Base-by-base conservation (phyloP, 2,888 invertebrate genomes). In the Alsophila aescularia region DNA sequence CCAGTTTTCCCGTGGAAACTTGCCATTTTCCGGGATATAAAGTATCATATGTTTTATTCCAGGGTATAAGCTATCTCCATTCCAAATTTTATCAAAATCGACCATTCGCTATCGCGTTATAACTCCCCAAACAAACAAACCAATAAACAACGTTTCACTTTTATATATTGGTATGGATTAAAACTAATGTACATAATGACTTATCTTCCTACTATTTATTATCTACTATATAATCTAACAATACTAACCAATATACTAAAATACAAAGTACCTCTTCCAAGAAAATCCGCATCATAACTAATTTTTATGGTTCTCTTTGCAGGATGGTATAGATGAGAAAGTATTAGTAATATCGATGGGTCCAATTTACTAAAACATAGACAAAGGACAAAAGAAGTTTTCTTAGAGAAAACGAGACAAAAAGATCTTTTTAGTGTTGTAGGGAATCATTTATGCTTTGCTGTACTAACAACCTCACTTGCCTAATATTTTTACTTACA, bases 291-390 rank as follows among this genome's bases (percentile, higher is more conserved):
- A 10, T 16, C 31, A 15, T 32, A 12, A 50, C 34, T 52, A 16
- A 50, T 13, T 32, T 35, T 29, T 56, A 70, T 72, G 49, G 68
- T 76, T 86, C 73, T 80, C 77, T 90, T 54, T 86, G 51, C 89
- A 89, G 89, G 88, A 76, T 76, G 83, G 81, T 82, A 83, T 85
- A 86, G 78, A 85, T 86, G 82, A 87, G 68, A 73, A 62, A 56
- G 27, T 12, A 35, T 44, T 49, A 52, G 27, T 16, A 21, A 39
- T 31, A 36, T 45, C 14, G 42, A 49, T 43, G 59, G 59, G 51
- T 42, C 45, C 34, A 49, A 52, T 44, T 44, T 15, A n/a, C 13
- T 29, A 37, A 43, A 43, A 12, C 8, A 39, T 18, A 31, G 14
- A 42, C 18, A 16, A 41, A 32, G 31, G 40, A 32, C 9, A 41